These are phyloP conservation scores for Drosophila truncata DNA, from an alignment of 1,140 invertebrate species.

Conservation along the genomic window DNA sequence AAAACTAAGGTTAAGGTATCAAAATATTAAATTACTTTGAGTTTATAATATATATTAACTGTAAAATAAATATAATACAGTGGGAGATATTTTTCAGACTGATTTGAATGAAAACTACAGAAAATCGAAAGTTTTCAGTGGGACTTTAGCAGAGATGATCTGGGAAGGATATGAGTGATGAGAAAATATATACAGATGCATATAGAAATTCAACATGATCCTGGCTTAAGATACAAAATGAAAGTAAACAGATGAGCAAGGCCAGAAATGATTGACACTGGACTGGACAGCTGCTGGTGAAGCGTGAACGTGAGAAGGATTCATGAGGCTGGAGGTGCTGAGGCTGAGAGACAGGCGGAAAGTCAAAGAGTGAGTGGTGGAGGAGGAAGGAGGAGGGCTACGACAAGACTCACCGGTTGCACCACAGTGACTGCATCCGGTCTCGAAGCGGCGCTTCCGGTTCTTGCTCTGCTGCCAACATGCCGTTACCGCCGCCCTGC, in stretches of 20 bases:
- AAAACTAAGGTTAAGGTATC: background rate
- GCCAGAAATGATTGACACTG: slow-evolving; percentile 16
- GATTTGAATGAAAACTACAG: background rate
- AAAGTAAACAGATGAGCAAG: background rate
- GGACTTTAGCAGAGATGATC: background rate
- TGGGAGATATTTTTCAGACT: background rate
- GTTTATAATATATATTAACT: background rate
- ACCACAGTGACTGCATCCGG: slow-evolving; percentile 84
- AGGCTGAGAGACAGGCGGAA: slow-evolving; percentile 23
- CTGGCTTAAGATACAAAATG: background rate
- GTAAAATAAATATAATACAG: background rate
- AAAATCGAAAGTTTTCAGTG: background rate
- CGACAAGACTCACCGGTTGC: slow-evolving; percentile 83
- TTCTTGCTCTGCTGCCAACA: slow-evolving; percentile 78
- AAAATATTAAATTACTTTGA: too few species aligned
- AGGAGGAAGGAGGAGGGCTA: slow-evolving; percentile 48
- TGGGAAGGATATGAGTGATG: background rate
- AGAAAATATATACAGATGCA: background rate
- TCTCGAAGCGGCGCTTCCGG: slow-evolving; percentile 70
- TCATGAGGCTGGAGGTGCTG: slow-evolving; percentile 44
- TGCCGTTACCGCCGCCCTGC: slow-evolving; percentile 63
- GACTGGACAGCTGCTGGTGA: slow-evolving; percentile 15
- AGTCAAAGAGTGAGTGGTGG: slow-evolving; percentile 7
- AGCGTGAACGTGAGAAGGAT: slow-evolving; percentile 4
- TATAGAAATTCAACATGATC: background rate